phyloP scores from a whole-genome alignment of 1,140 invertebrate species.

The Cotesia vestalis region DNA sequence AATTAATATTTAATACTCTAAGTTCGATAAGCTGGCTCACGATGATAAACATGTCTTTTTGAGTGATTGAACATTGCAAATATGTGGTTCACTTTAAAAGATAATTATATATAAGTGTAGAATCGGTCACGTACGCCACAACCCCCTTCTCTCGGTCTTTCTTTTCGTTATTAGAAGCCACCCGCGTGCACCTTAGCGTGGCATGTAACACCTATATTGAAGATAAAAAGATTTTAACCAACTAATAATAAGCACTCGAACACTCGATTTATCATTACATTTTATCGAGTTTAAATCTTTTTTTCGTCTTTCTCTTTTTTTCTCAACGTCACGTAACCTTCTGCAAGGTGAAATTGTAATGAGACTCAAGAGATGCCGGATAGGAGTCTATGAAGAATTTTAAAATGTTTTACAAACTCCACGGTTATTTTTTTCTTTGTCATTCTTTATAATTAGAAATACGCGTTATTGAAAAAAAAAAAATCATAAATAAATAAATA shows the following conservation, averaged over 20 bases:
- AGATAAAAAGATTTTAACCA: too few relatives aligned
- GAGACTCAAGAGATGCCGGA: not conserved
- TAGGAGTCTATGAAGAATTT: not conserved
- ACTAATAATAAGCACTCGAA: too few relatives aligned
- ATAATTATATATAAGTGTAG: slow-evolving; percentile 43
- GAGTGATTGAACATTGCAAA: not conserved
- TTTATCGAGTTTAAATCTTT: not conserved
- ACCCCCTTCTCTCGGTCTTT: slow-evolving; percentile 34
- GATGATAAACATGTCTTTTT: not conserved
- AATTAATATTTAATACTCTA: not conserved
- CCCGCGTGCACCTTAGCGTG: slow-evolving; percentile 20
- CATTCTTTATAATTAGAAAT: not conserved
- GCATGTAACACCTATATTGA: not conserved
- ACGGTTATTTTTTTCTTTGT: not conserved
- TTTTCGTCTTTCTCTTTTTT: not conserved
- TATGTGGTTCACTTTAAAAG: not conserved
- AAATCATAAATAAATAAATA: not conserved
- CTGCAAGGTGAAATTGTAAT: slow-evolving; percentile 39
- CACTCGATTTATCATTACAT: not conserved
- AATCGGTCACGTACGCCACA: slow-evolving; percentile 57
- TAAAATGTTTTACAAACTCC: not conserved
- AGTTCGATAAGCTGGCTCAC: not conserved
- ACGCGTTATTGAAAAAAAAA: too few relatives aligned
- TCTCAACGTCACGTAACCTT: slow-evolving; percentile 39
- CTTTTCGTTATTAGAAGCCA: slow-evolving; percentile 12